Conservation (phyloP, 2,888 invertebrate genomes). For the Cataglyphis rosenhaueri region DNA sequence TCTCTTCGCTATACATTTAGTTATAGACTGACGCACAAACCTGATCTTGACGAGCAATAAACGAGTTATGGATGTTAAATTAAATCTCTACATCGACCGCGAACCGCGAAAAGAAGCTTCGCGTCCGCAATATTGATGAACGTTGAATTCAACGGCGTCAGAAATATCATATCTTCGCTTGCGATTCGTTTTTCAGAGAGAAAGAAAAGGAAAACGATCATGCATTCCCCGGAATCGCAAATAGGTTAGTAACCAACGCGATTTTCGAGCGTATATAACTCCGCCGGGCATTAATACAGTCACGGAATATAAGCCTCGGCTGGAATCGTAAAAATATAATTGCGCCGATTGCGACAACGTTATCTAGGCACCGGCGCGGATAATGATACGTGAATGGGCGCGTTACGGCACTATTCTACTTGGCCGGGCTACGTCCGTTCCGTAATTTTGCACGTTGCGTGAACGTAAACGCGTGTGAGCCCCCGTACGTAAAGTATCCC, state of each 20-base stretch:
- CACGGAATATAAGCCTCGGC: constrained; percentile 78
- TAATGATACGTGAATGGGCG: constrained; percentile 83
- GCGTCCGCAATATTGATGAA: not conserved
- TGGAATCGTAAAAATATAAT: constrained; percentile 82
- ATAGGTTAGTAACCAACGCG: constrained; percentile 70
- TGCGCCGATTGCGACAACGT: constrained; percentile 83
- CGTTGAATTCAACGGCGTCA: constrained; percentile 1
- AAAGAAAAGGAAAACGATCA: constrained; percentile 49
- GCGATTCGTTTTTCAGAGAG: constrained; percentile 27
- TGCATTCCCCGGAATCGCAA: constrained; percentile 49
- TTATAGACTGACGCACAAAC: not conserved
- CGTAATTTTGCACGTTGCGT: constrained; percentile 13
- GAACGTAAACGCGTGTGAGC: constrained; percentile 6
- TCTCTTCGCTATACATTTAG: not conserved
- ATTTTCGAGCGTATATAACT: constrained; percentile 21
- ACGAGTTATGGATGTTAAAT: not conserved
- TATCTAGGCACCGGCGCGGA: constrained; percentile 80
- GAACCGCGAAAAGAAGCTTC: not conserved
- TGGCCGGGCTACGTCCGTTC: constrained; percentile 65
- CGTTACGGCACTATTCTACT: constrained; percentile 65
- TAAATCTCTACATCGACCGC: not conserved
- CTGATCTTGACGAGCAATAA: not conserved
- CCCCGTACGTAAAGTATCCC: constrained; percentile 49
- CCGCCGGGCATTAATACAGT: constrained; percentile 71
- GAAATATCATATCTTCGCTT: constrained; percentile 21